phyloP scores from a whole-genome alignment of 2,113 vertebrate genomes.

The Tetrao urogallus region DNA sequence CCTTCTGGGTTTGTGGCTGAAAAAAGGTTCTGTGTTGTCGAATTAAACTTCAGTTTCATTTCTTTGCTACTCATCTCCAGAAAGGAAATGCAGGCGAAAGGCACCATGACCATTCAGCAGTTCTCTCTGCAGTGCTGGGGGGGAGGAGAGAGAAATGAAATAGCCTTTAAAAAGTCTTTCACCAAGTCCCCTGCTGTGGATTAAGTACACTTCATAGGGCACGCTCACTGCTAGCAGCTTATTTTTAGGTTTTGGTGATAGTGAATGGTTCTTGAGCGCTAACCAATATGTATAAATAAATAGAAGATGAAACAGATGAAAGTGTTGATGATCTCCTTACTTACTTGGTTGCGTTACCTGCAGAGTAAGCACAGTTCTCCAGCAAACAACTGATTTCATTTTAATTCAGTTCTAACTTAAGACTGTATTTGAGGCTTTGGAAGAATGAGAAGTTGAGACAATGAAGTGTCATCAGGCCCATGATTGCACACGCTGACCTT shows the following conservation, averaged over 20 bases:
- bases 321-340: neutral
- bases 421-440: neutral
- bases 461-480: neutral
- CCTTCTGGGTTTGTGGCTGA: constrained; percentile 30
- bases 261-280: neutral
- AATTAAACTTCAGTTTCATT: neutral
- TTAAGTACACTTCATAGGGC: neutral
- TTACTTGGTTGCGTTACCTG: neutral
- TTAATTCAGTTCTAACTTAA: neutral
- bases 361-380: neutral
- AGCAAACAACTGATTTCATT: accelerated
- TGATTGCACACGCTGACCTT: neutral
- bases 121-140: neutral
- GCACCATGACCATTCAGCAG: neutral
- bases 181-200: neutral
- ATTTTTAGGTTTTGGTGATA: neutral
- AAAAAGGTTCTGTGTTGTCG: neutral
- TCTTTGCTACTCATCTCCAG: neutral
- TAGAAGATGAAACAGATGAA: neutral
- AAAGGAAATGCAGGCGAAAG: constrained; percentile 39
- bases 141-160: neutral
- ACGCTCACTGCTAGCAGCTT: neutral
- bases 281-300: neutral
- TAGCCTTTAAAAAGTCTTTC: neutral
- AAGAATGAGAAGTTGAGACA: neutral